These are phyloP conservation scores for Odiellus spinosus DNA, from an alignment of 2,888 invertebrate species.

Conservation along the genomic window DNA sequence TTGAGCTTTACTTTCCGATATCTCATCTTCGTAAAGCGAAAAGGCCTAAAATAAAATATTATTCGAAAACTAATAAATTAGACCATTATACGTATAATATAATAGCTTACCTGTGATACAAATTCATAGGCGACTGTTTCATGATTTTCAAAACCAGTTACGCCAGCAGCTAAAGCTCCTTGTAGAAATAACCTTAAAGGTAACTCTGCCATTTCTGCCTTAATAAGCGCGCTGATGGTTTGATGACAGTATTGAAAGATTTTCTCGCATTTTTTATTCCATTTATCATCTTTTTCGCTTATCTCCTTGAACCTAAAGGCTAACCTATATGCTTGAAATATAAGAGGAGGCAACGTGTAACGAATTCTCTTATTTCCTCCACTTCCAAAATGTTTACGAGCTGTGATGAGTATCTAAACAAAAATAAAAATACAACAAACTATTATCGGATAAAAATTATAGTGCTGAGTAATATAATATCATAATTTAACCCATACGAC, in stretches of 20 bases:
- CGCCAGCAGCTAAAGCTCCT: slow-evolving; percentile 81
- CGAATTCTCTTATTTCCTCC: slow-evolving; percentile 78
- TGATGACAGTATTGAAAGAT: slow-evolving; percentile 96
- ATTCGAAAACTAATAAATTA: too few species aligned
- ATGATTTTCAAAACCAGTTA: slow-evolving; percentile 82
- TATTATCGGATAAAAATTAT: too few species aligned
- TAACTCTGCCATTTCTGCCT: slow-evolving; percentile 80
- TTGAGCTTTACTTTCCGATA: slow-evolving; percentile 92
- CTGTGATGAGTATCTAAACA: slow-evolving; percentile 67
- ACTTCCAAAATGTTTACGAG: slow-evolving; percentile 72
- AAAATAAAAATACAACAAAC: slow-evolving; percentile 5
- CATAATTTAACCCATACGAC: too few species aligned
- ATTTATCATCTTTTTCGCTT: slow-evolving; percentile 76
- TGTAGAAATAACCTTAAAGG: slow-evolving; percentile 86
- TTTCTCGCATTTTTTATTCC: slow-evolving; percentile 96
- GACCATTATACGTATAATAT: too few species aligned
- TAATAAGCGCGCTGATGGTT: slow-evolving; percentile 81
- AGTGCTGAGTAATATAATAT: too few species aligned
- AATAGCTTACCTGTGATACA: slow-evolving; percentile 59
- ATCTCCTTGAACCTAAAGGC: slow-evolving; percentile 65
- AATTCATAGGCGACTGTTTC: slow-evolving; percentile 98
- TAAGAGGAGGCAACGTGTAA: slow-evolving; percentile 79
- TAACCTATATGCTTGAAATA: slow-evolving; percentile 81
- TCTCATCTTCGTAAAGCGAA: slow-evolving; percentile 94
- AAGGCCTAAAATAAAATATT: slow-evolving; percentile 47